Conservation (phyloP, 2,888 invertebrate genomes). For the Morinoia aosen region DNA sequence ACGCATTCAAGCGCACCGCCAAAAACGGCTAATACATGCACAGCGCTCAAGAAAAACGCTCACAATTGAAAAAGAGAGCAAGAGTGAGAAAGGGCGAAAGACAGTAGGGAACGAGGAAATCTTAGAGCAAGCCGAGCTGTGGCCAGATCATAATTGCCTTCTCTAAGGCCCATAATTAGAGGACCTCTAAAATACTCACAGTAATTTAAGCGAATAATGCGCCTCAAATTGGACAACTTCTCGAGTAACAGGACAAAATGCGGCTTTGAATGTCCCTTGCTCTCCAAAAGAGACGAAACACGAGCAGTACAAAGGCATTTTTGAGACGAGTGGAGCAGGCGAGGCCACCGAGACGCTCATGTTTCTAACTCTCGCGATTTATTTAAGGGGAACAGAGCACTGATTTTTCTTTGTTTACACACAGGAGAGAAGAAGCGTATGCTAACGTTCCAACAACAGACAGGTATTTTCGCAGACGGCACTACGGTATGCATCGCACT, state of each 20-base stretch:
- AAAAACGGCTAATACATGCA: slow-evolving; percentile 3
- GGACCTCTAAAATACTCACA: slow-evolving; percentile 49
- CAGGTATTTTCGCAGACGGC: neutral
- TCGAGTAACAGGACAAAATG: slow-evolving; percentile 49
- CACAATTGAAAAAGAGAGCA: neutral
- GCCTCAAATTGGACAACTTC: slow-evolving; percentile 52
- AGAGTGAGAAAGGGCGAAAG: neutral
- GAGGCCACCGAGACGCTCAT: neutral
- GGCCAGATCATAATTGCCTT: slow-evolving; percentile 47
- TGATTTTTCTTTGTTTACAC: neutral
- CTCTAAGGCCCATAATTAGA: slow-evolving; percentile 47
- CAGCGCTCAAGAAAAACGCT: neutral
- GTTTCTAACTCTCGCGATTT: slow-evolving; percentile 8
- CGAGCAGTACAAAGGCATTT: slow-evolving; percentile 45
- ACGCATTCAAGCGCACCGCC: neutral
- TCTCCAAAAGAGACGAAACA: slow-evolving; percentile 50
- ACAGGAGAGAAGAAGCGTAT: neutral
- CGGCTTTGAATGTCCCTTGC: slow-evolving; percentile 53
- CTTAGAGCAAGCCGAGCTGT: slow-evolving; percentile 8
- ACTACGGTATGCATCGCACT: neutral
- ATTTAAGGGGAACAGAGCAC: neutral
- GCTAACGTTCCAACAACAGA: neutral
- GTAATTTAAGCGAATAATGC: slow-evolving; percentile 51
- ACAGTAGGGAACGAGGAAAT: neutral
- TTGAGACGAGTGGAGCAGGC: neutral